Evolutionary conservation across 2,888 invertebrate species (phyloP).

Genomic region (Leucozona laternaria): DNA sequence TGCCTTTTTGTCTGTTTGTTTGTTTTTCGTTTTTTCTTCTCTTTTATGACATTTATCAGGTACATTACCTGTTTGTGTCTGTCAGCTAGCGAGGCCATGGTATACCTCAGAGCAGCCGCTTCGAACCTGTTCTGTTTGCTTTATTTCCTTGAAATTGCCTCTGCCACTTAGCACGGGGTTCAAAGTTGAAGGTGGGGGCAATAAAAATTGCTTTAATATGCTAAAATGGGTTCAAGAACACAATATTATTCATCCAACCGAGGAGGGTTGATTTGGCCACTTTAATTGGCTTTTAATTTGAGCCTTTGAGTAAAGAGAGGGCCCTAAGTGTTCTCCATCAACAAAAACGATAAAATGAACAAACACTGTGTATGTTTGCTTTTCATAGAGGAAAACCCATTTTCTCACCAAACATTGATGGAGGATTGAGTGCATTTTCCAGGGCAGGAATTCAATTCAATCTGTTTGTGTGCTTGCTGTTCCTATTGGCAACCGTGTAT

Average conservation of each 20-base stretch:
- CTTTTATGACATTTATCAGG: slow-evolving; percentile 71
- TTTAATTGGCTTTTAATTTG: slow-evolving; percentile 73
- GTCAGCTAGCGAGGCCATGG: slow-evolving; percentile 19
- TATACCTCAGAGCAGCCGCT: slow-evolving; percentile 13
- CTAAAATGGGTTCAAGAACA: slow-evolving; percentile 32
- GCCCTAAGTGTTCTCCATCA: slow-evolving; percentile 58
- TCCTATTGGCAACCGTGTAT: slow-evolving; percentile 62
- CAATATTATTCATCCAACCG: background rate
- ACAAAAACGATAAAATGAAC: slow-evolving; percentile 69
- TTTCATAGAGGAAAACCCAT: background rate
- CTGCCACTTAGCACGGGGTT: slow-evolving; percentile 39
- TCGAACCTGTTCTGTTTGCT: slow-evolving; percentile 60
- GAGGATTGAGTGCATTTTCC: slow-evolving; percentile 30
- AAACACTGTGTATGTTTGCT: slow-evolving; percentile 55
- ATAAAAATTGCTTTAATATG: slow-evolving; percentile 43
- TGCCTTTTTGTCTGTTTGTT: background rate
- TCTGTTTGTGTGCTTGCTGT: slow-evolving; percentile 39
- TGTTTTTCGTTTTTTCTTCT: slow-evolving; percentile 19
- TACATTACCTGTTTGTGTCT: slow-evolving; percentile 70
- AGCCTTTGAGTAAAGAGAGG: slow-evolving; percentile 33
- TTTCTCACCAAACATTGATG: slow-evolving; percentile 22
- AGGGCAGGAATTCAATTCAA: slow-evolving; percentile 17
- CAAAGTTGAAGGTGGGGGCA: slow-evolving; percentile 64
- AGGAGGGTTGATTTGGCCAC: slow-evolving; percentile 39
- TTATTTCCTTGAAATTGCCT: slow-evolving; percentile 55